Conservation (phyloP, 2,888 invertebrate species). For the Capitulum mitella region DNA sequence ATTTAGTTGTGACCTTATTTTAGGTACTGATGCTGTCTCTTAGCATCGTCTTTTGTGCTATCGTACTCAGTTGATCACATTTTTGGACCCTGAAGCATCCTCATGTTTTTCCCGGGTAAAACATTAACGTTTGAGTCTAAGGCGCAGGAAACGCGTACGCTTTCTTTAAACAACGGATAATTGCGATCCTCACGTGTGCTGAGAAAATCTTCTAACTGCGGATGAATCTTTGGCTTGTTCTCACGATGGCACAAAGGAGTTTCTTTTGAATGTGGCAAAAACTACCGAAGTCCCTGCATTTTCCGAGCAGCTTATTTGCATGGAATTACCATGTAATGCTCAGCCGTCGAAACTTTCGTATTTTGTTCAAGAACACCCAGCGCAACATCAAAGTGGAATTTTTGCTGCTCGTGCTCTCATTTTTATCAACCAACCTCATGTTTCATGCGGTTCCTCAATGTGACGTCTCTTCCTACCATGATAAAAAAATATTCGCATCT, state of each 20-base stretch:
- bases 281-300: background rate
- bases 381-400: no score
- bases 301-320: background rate
- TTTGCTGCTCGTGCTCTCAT: no score
- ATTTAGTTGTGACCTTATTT: background rate
- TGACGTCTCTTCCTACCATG: no score
- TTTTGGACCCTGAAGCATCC: background rate
- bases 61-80: background rate
- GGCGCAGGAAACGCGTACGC: background rate
- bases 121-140: background rate
- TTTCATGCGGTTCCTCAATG: no score
- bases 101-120: background rate
- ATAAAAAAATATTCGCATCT: no score
- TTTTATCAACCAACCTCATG: no score
- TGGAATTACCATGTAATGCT: background rate
- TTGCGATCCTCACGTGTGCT: background rate
- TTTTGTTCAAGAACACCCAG: no score
- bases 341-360: no score
- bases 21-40: background rate
- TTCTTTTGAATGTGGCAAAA: background rate
- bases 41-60: background rate
- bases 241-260: background rate
- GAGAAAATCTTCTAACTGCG: background rate
- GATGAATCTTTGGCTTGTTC: background rate
- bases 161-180: background rate